Evolutionary conservation across 64 coral and sea anemone species (phyloP).

Genomic region (Dendronephthya gigantea): DNA sequence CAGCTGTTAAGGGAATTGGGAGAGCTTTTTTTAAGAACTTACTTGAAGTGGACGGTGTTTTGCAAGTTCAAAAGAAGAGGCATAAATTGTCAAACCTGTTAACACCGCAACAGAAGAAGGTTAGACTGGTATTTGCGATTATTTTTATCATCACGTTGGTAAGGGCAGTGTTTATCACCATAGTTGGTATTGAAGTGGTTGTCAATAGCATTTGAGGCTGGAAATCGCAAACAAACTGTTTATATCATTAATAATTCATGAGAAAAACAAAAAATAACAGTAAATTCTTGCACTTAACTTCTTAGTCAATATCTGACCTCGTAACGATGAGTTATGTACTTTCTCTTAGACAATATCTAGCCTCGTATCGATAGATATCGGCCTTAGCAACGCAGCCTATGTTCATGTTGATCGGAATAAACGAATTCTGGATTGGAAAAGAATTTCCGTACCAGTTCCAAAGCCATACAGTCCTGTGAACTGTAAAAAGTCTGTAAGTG

Average conservation of each 20-base stretch:
- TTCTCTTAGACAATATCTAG: conserved; percentile 29
- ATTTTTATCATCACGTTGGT: neutral
- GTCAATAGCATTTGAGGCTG: too few relatives aligned
- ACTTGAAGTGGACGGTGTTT: conserved; percentile 22
- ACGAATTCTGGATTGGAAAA: conserved; percentile 39
- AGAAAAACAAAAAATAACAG: neutral
- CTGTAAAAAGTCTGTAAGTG: conserved; percentile 37
- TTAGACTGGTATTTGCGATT: neutral
- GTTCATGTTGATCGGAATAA: conserved; percentile 39
- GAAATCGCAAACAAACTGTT: too few relatives aligned
- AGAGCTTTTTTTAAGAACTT: conserved; percentile 34
- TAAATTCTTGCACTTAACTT: too few relatives aligned
- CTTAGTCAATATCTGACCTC: too few relatives aligned
- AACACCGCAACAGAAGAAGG: conserved; percentile 40
- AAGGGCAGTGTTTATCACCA: neutral
- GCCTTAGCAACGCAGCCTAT: conserved; percentile 42
- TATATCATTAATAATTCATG: neutral
- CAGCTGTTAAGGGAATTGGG: conserved; percentile 39
- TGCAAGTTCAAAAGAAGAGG: conserved; percentile 25
- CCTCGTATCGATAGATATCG: conserved; percentile 46
- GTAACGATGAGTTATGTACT: neutral
- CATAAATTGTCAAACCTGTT: conserved; percentile 26
- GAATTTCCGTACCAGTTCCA: conserved; percentile 36
- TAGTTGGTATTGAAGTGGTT: neutral
- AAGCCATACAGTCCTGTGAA: conserved; percentile 44